Evolutionary conservation across 2,113 vertebrate genomes (phyloP).

Genomic region (Anas platyrhynchos): DNA sequence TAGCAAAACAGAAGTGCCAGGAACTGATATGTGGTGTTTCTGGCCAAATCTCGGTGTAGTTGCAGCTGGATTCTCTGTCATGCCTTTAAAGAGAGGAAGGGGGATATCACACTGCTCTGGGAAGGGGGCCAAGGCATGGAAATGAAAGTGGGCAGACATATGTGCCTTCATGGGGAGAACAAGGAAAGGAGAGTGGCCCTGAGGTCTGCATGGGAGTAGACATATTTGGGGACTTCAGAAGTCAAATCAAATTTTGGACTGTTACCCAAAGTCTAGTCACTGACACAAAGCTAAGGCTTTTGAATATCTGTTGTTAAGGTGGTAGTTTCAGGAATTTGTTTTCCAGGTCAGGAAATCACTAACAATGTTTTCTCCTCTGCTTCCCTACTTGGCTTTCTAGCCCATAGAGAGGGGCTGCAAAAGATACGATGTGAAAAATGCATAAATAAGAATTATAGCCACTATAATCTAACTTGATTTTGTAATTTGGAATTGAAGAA

Average conservation of each 20-base stretch:
- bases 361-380: not conserved
- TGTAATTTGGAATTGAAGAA: not conserved
- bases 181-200: not conserved
- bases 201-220: not conserved
- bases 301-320: not conserved
- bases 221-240: not conserved
- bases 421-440: not conserved
- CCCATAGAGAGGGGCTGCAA: not conserved
- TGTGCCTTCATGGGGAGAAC: not conserved
- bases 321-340: not conserved
- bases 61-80: constrained; percentile 30
- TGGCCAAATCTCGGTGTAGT: not conserved
- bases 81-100: constrained; percentile 18
- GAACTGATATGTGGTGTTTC: not conserved
- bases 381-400: not conserved
- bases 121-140: constrained; percentile 4
- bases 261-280: not conserved
- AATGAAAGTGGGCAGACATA: not conserved
- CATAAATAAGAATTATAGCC: not conserved
- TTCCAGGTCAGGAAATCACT: not conserved
- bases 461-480: not conserved
- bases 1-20: constrained; percentile 30
- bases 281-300: not conserved
- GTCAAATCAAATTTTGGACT: not conserved
- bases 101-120: not conserved